Conservation (phyloP, 2,888 invertebrate species). For the Terebella lapidaria region DNA sequence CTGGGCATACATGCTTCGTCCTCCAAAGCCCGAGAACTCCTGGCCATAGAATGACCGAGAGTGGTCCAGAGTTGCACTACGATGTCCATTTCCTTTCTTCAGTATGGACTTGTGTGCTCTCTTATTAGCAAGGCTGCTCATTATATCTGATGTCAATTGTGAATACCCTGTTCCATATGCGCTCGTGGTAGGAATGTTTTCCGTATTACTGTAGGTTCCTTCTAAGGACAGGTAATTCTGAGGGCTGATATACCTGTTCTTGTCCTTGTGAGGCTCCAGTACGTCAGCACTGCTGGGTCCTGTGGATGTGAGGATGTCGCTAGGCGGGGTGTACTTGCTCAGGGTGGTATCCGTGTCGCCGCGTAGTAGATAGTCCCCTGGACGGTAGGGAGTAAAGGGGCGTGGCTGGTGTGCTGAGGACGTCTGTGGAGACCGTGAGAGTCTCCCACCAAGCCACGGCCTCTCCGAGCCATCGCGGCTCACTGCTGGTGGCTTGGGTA, state of each 20-base stretch:
- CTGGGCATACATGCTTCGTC: no score
- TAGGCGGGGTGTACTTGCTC: not conserved
- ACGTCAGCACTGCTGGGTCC: not conserved
- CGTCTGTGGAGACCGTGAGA: no score
- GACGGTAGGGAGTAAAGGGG: not conserved
- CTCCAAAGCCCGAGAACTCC: not conserved
- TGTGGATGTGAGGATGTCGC: not conserved
- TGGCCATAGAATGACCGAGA: not conserved
- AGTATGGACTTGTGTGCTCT: not conserved
- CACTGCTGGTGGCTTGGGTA: no score
- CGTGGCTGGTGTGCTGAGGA: not conserved
- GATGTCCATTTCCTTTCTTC: not conserved
- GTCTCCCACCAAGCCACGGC: no score
- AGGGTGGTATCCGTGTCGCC: not conserved
- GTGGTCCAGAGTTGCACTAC: not conserved
- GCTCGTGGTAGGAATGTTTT: not conserved
- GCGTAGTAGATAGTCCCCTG: not conserved
- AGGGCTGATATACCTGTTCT: not conserved
- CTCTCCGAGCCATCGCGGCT: no score
- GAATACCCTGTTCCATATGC: not conserved
- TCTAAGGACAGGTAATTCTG: no score
- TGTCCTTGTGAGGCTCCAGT: not conserved
- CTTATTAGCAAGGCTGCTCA: not conserved
- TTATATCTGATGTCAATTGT: not conserved
- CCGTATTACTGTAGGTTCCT: not conserved